Evolutionary conservation across 23 tunicate species (phyloP).

Genomic region (Oikopleura albicans): DNA sequence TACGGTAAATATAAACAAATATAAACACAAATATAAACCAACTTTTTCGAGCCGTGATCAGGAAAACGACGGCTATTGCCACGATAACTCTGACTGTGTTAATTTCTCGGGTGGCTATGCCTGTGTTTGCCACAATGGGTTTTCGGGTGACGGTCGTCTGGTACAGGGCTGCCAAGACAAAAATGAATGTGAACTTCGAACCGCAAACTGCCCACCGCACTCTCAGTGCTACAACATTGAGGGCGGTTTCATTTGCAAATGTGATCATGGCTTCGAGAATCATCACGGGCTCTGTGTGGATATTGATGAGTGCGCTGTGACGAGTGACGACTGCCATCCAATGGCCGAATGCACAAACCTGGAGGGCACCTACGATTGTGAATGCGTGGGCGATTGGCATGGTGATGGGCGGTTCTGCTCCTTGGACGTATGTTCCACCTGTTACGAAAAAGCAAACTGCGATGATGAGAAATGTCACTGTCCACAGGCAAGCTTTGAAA

Average conservation of each 20-base stretch:
- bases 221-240: neutral
- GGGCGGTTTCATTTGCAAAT: neutral
- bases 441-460: neutral
- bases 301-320: conserved; percentile 10
- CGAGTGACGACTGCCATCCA: neutral
- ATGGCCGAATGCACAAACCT: neutral
- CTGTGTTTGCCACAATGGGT: neutral
- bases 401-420: neutral
- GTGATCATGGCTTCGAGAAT: neutral
- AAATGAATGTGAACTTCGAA: neutral
- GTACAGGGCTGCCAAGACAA: conserved; percentile 28
- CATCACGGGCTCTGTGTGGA: neutral
- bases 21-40: too few species aligned
- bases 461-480: neutral
- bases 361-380: neutral
- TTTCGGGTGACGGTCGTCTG: conserved; percentile 22
- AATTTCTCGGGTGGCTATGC: neutral
- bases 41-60: too few species aligned
- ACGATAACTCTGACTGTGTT: neutral
- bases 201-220: neutral
- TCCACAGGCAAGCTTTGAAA: too few species aligned
- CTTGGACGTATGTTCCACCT: neutral
- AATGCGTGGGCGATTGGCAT: neutral
- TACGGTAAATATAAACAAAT: too few species aligned
- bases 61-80: neutral